These are phyloP conservation scores for Thalassarche chlororhynchos DNA, from an alignment of 2,113 vertebrate species.

Conservation along the genomic window DNA sequence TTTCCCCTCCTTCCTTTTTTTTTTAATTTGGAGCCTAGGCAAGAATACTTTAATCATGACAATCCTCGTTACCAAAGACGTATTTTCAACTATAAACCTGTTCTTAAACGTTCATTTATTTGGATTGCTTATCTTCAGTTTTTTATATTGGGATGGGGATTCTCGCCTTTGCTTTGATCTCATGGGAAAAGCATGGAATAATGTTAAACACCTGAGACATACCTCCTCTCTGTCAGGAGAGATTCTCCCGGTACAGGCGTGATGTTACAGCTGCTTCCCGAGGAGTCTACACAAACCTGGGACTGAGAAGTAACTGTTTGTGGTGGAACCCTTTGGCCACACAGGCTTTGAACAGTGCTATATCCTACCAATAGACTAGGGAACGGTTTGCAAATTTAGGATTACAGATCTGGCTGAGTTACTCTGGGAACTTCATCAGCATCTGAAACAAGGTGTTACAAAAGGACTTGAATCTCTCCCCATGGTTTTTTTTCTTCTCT, in stretches of 20 bases:
- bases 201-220: not conserved
- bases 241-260: not conserved
- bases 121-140: not conserved
- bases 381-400: not conserved
- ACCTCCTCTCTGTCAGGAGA: not conserved
- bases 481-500: accelerated
- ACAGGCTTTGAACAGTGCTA: not conserved
- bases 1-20: too few species aligned
- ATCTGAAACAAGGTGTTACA: not conserved
- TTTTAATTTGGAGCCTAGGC: not conserved
- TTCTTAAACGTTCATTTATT: not conserved
- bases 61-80: not conserved
- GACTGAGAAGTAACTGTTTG: not conserved
- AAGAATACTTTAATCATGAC: not conserved
- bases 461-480: not conserved
- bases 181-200: not conserved
- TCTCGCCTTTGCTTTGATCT: not conserved
- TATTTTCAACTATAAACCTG: not conserved
- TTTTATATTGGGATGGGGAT: not conserved
- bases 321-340: not conserved
- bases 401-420: not conserved
- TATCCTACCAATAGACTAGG: not conserved
- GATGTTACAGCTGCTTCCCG: not conserved
- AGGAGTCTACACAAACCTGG: not conserved
- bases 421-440: not conserved